Base-by-base conservation (phyloP, 2,113 vertebrate species). In the Percina caprodes region DNA sequence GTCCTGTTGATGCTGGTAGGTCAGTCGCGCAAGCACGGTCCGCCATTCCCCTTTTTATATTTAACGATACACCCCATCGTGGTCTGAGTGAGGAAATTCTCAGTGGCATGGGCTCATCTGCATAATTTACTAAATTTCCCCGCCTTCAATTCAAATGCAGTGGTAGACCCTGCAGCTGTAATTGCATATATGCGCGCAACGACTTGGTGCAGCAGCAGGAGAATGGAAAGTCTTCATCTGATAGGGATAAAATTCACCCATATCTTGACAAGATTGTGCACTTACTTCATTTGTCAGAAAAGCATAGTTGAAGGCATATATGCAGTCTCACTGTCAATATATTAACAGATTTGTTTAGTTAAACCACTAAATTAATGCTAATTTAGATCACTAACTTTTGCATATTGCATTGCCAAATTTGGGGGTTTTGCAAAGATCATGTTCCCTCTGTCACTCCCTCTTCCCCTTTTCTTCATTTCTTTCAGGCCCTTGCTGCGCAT, bases 1-100 rank as follows among this genome's bases (percentile, higher is more conserved):
- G 80, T 91, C 72, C 83, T 74, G 82, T 72, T 66, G 76, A 91
- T 90, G 88, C 91, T 77, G 92, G 92, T 92, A 91, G 87, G 91
- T 93, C 90, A 65, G 90, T 91, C 80, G 79, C 89, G 91, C 75
- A 92, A 92, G 82, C 92, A 92, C 86, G 85, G 82, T 93, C 92
- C 91, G 93, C 93, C 92, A 93, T 94, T 93, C 91, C 86, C 68
- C 52, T 58, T 65, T 88, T 86, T 80, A 82, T 86, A 83, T 92
- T 83, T 82, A 83, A 80, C 75, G 51, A 91, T 79, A 79, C 74
- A 66, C 49, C 77, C 60, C 83, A 58, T 71, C 67, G 16, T 67
- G 80, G 26, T 74, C 24, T 69, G 59, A 42, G 11, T 5, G 74
- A 52, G 62, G 69, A 58, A 10, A 67, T 78, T 54, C 19, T 79